These are phyloP conservation scores for Clunio marinus DNA, from an alignment of 2,888 invertebrate species.

Conservation along the genomic window DNA sequence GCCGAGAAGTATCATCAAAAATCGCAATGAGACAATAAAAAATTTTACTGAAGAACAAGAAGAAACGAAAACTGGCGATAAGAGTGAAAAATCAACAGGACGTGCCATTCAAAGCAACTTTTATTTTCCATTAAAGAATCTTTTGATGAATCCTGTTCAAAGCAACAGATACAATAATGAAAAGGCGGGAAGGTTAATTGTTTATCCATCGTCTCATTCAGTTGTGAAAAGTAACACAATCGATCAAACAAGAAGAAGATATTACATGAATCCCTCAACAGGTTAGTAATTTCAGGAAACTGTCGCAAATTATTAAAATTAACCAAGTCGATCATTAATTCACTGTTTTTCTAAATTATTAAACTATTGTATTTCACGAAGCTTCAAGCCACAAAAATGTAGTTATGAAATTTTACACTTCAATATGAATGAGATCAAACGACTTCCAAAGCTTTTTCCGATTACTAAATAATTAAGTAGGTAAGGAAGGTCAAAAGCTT, in stretches of 20 bases:
- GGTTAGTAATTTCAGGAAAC: background rate
- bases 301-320: background rate
- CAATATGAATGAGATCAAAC: no score
- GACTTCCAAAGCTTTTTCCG: no score
- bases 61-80: background rate
- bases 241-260: slow-evolving; percentile 32
- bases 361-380: no score
- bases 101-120: slow-evolving; percentile 37
- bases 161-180: slow-evolving; percentile 24
- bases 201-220: slow-evolving; percentile 31
- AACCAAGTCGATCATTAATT: background rate
- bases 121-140: slow-evolving; percentile 18
- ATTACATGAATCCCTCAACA: background rate
- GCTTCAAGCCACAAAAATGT: no score
- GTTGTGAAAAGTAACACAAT: slow-evolving; percentile 14
- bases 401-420: no score
- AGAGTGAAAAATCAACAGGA: slow-evolving; percentile 17
- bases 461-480: no score
- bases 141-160: slow-evolving; percentile 13
- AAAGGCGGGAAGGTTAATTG: slow-evolving; percentile 25
- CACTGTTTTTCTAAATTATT: no score
- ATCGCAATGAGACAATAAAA: no score
- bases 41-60: background rate
- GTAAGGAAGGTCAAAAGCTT: no score
- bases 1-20: no score